Base-by-base conservation (phyloP, 2,888 invertebrate genomes). In the Horisme vitalbata region DNA sequence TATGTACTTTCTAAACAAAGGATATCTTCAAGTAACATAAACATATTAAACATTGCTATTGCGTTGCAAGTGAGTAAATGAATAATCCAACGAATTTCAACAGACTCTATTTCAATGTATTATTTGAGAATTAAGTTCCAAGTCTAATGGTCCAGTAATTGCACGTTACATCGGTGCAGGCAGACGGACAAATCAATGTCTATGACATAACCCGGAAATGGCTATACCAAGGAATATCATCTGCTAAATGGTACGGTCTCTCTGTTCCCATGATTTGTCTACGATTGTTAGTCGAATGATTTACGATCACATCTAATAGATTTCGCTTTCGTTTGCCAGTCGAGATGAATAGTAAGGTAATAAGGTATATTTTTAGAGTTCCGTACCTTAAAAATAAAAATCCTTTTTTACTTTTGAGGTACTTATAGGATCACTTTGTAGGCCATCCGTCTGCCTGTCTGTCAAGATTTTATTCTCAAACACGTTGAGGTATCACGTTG, bases 121-220 rank as follows among this genome's bases (percentile, higher is more conserved):
- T 18, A 6, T 18, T 6, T 18, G 11, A 21, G 2, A 18, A 18
- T 18, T 18, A 18, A 18, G 18, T 18, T 18, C 6, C 27, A 15
- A 32, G 32, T 20, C 23, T 12, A 41, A 39, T 39, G 18, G 15
- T 7, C 30, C 11, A 15, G 35, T 35, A 43, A 43, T 43, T 23
- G 18, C 23, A 35, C n/a, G 14, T 30, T 30, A 23, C 21, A 26
- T 18, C 6, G 11, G 20, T 4, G 20, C 41, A 30, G 23, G 30
- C 43, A 41, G 33, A 33, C 20, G 20, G 28, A 35, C 43, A 43
- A 30, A 43, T 35, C 23, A 30, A 43, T 36, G 9, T 31, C 18
- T 31, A 44, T 44, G 36, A 44, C 13, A 44, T 44, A 44, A 44
- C 31, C 13, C 10, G n/a, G n/a, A n/a, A n/a, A 15, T n/a, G 31